Evolutionary conservation across 2,888 invertebrate species (phyloP).

Genomic region (Drosophila setosimentum): DNA sequence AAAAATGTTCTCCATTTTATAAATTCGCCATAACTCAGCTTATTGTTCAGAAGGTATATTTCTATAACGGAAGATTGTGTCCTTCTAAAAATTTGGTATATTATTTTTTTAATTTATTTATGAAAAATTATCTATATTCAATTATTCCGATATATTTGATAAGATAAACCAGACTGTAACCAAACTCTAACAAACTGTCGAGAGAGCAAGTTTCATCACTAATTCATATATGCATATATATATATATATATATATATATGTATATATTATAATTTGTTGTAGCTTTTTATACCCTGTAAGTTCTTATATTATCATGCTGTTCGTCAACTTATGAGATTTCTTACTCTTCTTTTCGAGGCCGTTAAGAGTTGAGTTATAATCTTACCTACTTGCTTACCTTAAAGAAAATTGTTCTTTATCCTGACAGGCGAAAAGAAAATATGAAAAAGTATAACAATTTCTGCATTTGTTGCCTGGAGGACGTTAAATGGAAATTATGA

Average conservation of each 20-base stretch:
- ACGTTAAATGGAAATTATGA: conserved; percentile 66
- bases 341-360: not conserved
- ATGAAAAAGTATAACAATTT: conserved; percentile 31
- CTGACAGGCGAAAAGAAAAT: not conserved
- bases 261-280: too few relatives aligned
- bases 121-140: not conserved
- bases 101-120: not conserved
- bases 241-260: too few relatives aligned
- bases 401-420: not conserved
- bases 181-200: not conserved
- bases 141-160: not conserved
- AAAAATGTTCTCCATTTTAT: not conserved
- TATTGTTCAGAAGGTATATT: too few relatives aligned
- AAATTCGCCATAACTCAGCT: not conserved
- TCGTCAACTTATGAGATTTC: not conserved
- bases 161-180: not conserved
- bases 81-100: too few relatives aligned
- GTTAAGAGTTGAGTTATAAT: not conserved
- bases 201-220: not conserved
- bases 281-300: not conserved
- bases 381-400: not conserved
- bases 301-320: not conserved
- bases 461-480: conserved; percentile 46
- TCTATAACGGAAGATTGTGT: too few relatives aligned
- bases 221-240: too few relatives aligned